Percentiles rank a stretch among this genome's conserved stretches.
Evolutionary conservation across 2,797 vertebrate genomes (phyloP).

Genomic region (Notamacropus eugenii): DNA sequence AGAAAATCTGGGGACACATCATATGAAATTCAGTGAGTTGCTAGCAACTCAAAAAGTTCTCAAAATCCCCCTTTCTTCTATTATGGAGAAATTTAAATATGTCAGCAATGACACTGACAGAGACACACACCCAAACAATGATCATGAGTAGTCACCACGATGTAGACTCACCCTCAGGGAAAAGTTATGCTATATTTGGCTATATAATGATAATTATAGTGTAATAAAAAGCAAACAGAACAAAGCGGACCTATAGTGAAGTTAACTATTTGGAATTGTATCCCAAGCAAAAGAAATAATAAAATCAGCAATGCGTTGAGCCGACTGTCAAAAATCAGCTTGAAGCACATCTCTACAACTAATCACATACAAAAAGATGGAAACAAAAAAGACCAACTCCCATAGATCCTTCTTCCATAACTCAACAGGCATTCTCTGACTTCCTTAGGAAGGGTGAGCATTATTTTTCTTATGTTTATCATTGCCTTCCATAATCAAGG

Average conservation of each 20-base stretch:
- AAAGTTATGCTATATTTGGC: slow-evolving; percentile 58
- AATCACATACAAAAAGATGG: background rate
- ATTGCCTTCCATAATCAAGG: background rate
- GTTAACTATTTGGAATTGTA: slow-evolving; percentile 2
- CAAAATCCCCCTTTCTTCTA: slow-evolving; percentile 53
- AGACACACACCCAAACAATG: background rate
- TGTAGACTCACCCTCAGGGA: slow-evolving; percentile 67
- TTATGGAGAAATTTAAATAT: slow-evolving; percentile 64
- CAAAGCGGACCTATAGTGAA: slow-evolving; percentile 47
- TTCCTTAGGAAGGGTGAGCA: background rate
- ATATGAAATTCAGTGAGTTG: slow-evolving; percentile 44
- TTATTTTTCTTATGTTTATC: background rate
- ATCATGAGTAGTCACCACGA: slow-evolving; percentile 64
- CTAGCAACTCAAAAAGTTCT: slow-evolving; percentile 66
- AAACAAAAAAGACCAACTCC: background rate
- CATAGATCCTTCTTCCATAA: background rate
- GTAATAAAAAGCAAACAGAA: slow-evolving; percentile 29
- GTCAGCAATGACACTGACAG: slow-evolving; percentile 13
- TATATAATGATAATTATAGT: slow-evolving; percentile 47
- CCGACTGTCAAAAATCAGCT: slow-evolving; percentile 34
- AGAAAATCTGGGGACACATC: slow-evolving; percentile 68
- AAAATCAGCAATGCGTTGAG: slow-evolving; percentile 43
- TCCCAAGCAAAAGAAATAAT: slow-evolving; percentile 4
- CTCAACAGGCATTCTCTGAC: background rate
- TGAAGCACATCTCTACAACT: slow-evolving; percentile 11